A percentile compares a stretch with the other conserved stretches of the same genome.
Evolutionary conservation across 2,113 vertebrate species (phyloP).

Genomic region (Tangachromis dhanisi): DNA sequence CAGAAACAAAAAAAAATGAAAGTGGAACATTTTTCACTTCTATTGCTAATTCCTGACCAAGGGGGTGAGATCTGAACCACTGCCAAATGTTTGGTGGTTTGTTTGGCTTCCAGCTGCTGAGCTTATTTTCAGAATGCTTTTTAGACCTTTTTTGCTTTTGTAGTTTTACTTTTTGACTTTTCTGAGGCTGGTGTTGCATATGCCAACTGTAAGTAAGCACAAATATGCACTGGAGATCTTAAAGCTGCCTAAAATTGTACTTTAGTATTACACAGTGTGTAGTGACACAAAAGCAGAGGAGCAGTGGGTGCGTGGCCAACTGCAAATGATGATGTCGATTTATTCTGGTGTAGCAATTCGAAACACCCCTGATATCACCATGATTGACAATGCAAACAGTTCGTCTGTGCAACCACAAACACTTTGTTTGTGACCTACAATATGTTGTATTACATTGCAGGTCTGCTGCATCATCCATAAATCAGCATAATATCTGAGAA

Average conservation of each 20-base stretch:
- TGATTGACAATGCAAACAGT: neutral
- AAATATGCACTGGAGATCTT: neutral
- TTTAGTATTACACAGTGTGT: neutral
- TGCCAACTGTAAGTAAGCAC: neutral
- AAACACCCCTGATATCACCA: neutral
- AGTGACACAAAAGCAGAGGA: neutral
- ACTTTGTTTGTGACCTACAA: too few species aligned
- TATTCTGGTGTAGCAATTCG: neutral
- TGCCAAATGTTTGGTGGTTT: neutral
- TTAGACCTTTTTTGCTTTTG: neutral
- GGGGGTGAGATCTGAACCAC: neutral
- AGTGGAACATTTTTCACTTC: neutral
- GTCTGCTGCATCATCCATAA: neutral
- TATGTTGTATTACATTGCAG: neutral
- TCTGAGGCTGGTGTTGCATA: neutral
- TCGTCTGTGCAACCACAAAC: neutral
- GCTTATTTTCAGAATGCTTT: neutral
- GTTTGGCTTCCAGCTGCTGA: neutral
- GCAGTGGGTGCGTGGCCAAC: neutral
- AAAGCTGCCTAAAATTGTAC: neutral
- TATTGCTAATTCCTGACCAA: neutral
- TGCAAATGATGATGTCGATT: neutral
- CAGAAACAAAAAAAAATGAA: neutral
- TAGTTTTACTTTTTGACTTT: neutral
- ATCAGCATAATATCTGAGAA: neutral